Base-by-base conservation (phyloP, 2,797 vertebrate species). In the Triplophysa bombifrons region DNA sequence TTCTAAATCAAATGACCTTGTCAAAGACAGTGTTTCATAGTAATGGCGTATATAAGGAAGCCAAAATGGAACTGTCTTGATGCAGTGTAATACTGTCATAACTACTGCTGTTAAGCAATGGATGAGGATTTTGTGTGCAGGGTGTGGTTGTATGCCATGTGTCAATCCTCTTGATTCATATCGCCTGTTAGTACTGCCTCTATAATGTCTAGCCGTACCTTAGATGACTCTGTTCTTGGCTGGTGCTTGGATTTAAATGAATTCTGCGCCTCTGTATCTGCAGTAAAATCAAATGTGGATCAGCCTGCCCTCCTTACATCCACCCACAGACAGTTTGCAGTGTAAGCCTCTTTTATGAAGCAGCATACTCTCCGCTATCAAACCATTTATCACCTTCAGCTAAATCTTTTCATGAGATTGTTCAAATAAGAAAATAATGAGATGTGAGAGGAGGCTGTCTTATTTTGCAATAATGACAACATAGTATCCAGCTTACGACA, bases 171-270 rank as follows among this genome's bases (percentile, higher is more conserved):
- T 78, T 79, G 76, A 34, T 50, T 27, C 20, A 58, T 50, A 19
- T 10, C 14, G 48, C 27, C 12, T 70, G 76, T 73, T 81, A 48
- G 70, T 67, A 66, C 78, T 77, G 72, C 44, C 20, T 78, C 70
- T 55, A 38, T 77, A 30, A 48, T 65, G 66, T 82, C 72, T 48
- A 67, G 34, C 34, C 67, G 80, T 72, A 66, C 78, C 84, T 83
- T 73, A 76, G 58, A 83, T 80, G 82, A 78, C 83, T 86, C 69
- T 70, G 17, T 70, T 75, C 63, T 71, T 75, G 74, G 74, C 70
- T 55, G 44, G 27, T 6, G n/a, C 20, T 61, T 41, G 30, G 56
- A 68, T 22, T 76, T 25, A 34, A 80, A 82, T 85, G 27, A 74
- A 79, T 84, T 76, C 67, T 56, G 22, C 19, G 25, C 66, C 51